Evolutionary conservation across 2,888 invertebrate species (phyloP), one percentile per base, ranked within the genome.

Genomic region (Diachrysia chrysitis): DNA sequence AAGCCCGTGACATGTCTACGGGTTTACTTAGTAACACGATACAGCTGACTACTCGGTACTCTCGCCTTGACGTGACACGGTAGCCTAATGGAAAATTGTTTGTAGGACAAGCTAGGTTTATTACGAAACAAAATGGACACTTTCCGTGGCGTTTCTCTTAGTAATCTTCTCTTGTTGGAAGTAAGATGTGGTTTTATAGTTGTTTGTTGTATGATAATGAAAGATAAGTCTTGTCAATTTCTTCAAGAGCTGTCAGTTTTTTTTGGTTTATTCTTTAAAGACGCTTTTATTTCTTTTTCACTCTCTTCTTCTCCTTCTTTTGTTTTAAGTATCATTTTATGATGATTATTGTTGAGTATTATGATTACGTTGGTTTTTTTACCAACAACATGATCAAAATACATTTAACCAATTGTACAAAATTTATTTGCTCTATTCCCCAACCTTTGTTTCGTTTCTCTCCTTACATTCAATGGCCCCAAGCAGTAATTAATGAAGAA

Each of bases 21-120:
- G 58, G 66, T 66, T 67, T 66, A 67, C 59, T 71, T 23, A 55
- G 73, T 79, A 66, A 81, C 63, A 56, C 46, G 63, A 78, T 67
- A 76, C 67, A 48, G 59, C 25, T 5, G 25, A 25, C 2, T 25
- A 32, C 10, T 10, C 29, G 29, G 1, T 10, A 10, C 63, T 67
- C 63, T 64, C 25, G 51, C 29, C 29, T 51, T 64, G 67, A 64
- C 72, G 68, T 69, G 61, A 65, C 37, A 59, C 37, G 79, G 53
- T 66, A 57, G 48, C 60, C 67, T 79, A 81, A 81, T 81, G 79
- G 82, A 69, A 69, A 62, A 58, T 58, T 78, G 72, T 76, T 71
- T 76, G 66, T 69, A 54, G 57, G 55, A 21, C 54, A 65, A 32
- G 16, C 23, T n/a, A 19, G 23, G 48, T 46, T 78, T 69, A 69